Base-by-base conservation (phyloP, 2,113 vertebrate species). In the Brachirus orientalis region DNA sequence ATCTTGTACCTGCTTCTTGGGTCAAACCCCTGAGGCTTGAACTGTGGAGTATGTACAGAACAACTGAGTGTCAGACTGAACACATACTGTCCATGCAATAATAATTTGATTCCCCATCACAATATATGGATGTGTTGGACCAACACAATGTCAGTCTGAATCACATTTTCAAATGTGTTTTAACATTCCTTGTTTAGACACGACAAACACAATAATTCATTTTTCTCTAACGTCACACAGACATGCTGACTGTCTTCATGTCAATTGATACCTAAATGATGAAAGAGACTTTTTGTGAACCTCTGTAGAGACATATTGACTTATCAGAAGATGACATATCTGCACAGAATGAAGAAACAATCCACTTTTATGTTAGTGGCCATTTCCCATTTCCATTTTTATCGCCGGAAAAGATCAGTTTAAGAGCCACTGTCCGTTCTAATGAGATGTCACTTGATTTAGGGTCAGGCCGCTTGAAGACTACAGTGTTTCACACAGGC, bases 401-500 rank as follows among this genome's bases (percentile, higher is more conserved):
- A 91, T 80, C 68, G 76, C 59, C 9, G 22, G 50, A 79, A 85
- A 88, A 80, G 81, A 91, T 88, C 77, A 86, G 82, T 90, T 88
- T 85, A 85, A 88, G 77, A 85, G 81, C 69, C 38, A 69, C 80
- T 77, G 90, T 86, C 84, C 61, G 62, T 79, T 88, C 85, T 94
- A 94, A 94, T 93, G 92, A 93, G 93, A 90, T 89, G 90, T 89
- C 87, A 88, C 90, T 93, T 93, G 93, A 94, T 94, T 94, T 93
- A 93, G 89, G 85, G 87, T 86, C 79, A 36, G 73, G 63, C 77
- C 35, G 82, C 83, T 80, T 72, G 74, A 86, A 78, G 77, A 84
- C 86, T 88, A 84, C 86, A 85, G 59, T 71, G 87, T 80, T 84
- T 76, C 59, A 72, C 18, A 47, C 78, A 69, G 68, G 76, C 83